Base-by-base conservation (phyloP, 2,797 vertebrate genomes). In the Erpetoichthys calabaricus region DNA sequence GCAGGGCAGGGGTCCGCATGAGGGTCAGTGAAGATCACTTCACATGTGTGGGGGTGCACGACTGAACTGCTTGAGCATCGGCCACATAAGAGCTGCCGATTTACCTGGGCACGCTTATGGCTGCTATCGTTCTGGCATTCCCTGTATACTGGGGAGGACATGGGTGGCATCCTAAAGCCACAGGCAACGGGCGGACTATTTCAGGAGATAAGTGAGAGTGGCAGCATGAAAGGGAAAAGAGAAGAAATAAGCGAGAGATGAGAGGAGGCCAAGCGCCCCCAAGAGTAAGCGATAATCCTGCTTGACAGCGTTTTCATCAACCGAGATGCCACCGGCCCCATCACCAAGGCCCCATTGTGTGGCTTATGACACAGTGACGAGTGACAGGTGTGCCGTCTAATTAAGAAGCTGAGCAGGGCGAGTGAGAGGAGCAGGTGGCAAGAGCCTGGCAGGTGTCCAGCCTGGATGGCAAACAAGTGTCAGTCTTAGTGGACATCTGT, bases 331-430 rank as follows among this genome's bases (percentile, higher is more conserved):
- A 58, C 59, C 59, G 69, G 45, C 8, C 62, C n/a, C 71, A 71
- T 74, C 73, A 76, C 78, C 79, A 80, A 83, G 75, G 77, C 68
- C 75, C 73, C 73, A 76, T 83, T 84, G 82, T 82, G 68, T 65
- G 65, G 3, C 68, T 83, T 81, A 84, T 84, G 80, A 81, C 73
- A 71, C 75, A 61, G 80, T 77, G 82, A 64, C 72, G 82, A 84
- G 72, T 82, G 82, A 84, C 45, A 70, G 73, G 52, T 9, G 77
- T 79, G 74, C 66, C 64, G 71, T 72, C 78, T 70, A 70, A 64
- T 67, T 62, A 70, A 66, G 69, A 56, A 57, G 58, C 56, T 59
- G 60, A 57, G 52, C 59, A 58, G 62, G 62, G 58, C 59, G 57
- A 60, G 44, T 51, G 25, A 25, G 25, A 25, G 25, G 25, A 25